Evolutionary conservation across 2,113 vertebrate species (phyloP).

Genomic region (Microcebus griseorufus): DNA sequence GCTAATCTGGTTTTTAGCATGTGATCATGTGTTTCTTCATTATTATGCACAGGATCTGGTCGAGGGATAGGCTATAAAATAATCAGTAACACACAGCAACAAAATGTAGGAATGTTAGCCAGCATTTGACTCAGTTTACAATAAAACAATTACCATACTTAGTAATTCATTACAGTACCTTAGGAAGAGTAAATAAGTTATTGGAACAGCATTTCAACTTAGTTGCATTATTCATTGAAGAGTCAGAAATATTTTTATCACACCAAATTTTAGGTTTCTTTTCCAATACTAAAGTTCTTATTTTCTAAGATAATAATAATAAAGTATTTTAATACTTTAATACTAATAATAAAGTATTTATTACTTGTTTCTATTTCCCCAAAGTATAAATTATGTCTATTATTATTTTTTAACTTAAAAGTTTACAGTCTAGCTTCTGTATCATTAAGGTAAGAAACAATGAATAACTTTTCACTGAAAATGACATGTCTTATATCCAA

Average conservation of each 20-base stretch:
- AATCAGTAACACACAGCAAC: constrained; percentile 22
- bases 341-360: background rate
- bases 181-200: background rate
- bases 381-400: background rate
- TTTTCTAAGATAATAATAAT: background rate
- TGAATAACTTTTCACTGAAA: background rate
- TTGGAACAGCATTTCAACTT: background rate
- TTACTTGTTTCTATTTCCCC: constrained; percentile 45
- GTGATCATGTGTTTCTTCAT: constrained; percentile 92
- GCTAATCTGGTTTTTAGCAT: constrained; percentile 91
- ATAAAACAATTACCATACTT: background rate
- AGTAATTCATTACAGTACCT: background rate
- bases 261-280: constrained; percentile 5
- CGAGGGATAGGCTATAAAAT: constrained; percentile 89
- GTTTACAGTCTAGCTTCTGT: background rate
- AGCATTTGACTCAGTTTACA: background rate
- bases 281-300: constrained; percentile 33
- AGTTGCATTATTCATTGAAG: background rate
- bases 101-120: background rate
- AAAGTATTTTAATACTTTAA: background rate
- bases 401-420: background rate
- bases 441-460: constrained; percentile 14
- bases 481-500: constrained; percentile 4
- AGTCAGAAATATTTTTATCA: background rate
- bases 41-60: constrained; percentile 87